Conservation (phyloP, 2,797 vertebrate genomes). For the Xiphophorus birchmanni region DNA sequence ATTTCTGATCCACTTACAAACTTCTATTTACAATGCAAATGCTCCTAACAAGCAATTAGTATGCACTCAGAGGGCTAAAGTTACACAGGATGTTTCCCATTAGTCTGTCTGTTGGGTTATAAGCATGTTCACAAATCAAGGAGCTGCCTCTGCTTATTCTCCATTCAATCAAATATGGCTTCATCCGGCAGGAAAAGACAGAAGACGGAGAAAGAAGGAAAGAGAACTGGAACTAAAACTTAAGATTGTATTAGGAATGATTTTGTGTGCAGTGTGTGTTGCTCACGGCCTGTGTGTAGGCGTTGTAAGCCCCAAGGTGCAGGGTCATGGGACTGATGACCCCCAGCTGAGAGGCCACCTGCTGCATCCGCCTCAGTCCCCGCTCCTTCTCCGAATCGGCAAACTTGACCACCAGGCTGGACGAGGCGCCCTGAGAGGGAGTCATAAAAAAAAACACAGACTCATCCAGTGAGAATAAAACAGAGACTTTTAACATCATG, state of each 20-base stretch:
- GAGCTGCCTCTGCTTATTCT: not conserved
- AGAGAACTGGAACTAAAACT: not conserved
- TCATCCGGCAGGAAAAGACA: not conserved
- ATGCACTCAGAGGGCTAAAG: slow-evolving; percentile 17
- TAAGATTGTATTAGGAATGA: slow-evolving; percentile 5
- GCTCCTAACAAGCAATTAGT: slow-evolving; percentile 1
- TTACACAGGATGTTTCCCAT: slow-evolving; percentile 25
- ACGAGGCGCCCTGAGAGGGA: slow-evolving; percentile 87
- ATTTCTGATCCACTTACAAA: not conserved
- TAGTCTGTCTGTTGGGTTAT: not conserved
- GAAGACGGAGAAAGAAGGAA: not conserved
- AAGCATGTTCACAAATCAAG: slow-evolving; percentile 1
- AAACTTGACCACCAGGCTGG: slow-evolving; percentile 87
- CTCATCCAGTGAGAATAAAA: not conserved
- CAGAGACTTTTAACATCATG: not conserved
- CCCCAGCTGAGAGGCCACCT: slow-evolving; percentile 93
- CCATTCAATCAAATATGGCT: not conserved
- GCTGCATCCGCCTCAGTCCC: slow-evolving; percentile 91
- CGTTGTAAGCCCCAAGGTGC: slow-evolving; percentile 94
- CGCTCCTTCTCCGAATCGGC: slow-evolving; percentile 88
- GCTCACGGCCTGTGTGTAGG: slow-evolving; percentile 95
- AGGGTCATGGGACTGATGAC: slow-evolving; percentile 97
- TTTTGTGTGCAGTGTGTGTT: slow-evolving; percentile 14
- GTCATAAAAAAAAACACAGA: not conserved
- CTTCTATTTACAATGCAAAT: not conserved